Evolutionary conservation across 2,888 invertebrate species (phyloP).

Genomic region (Chirona hameri): DNA sequence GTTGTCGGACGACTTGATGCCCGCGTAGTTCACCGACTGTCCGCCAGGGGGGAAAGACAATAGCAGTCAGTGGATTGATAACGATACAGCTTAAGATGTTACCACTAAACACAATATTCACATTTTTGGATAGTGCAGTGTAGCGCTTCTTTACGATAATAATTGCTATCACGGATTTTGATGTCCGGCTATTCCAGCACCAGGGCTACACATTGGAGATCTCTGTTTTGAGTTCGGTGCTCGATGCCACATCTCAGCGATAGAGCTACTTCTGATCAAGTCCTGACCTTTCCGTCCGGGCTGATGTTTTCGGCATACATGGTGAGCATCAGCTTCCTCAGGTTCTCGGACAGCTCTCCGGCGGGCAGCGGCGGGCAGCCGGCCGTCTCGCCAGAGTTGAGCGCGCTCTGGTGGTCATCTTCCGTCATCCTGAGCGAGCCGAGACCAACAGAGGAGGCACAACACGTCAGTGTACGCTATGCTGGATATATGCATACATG

Average conservation of each 20-base stretch:
- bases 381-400: slow-evolving; percentile 29
- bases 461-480: too few species aligned
- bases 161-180: too few species aligned
- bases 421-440: neutral
- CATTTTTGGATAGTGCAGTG: too few species aligned
- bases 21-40: slow-evolving; percentile 48
- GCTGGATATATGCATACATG: too few species aligned
- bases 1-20: slow-evolving; percentile 46
- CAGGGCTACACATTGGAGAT: too few species aligned
- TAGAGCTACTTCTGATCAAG: neutral
- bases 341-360: slow-evolving; percentile 30
- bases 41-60: neutral
- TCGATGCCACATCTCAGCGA: too few species aligned
- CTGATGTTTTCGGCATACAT: slow-evolving; percentile 28
- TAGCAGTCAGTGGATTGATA: neutral
- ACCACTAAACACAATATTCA: too few species aligned
- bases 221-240: too few species aligned
- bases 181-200: neutral
- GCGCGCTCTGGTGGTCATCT: slow-evolving; percentile 3
- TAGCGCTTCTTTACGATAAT: too few species aligned
- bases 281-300: slow-evolving; percentile 28
- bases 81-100: too few species aligned
- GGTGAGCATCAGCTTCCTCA: slow-evolving; percentile 32
- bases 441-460: too few species aligned
- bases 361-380: slow-evolving; percentile 30